Conservation (phyloP, 2,888 invertebrate genomes). For the Leptura quadrifasciata region DNA sequence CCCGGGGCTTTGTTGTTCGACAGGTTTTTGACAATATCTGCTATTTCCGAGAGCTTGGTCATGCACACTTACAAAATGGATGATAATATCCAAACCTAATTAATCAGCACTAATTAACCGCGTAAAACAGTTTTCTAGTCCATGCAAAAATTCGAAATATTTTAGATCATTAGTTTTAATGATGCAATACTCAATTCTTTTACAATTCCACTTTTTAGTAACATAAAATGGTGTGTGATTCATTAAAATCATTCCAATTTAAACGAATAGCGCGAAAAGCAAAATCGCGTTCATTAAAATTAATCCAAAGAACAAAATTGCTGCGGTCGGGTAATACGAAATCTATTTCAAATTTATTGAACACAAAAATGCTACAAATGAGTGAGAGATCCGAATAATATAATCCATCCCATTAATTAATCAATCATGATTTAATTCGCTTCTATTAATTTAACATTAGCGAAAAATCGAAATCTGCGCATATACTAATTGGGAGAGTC, state of each 20-base stretch:
- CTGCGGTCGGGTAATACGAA: constrained; percentile 39
- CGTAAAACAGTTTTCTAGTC: neutral
- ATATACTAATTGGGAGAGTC: too few species aligned
- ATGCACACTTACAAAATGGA: too few species aligned
- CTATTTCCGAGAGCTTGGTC: too few species aligned
- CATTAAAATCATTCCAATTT: constrained; percentile 42
- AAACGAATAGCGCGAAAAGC: constrained; percentile 37
- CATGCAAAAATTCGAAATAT: neutral
- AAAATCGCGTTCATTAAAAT: constrained; percentile 46
- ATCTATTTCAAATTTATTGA: constrained; percentile 26
- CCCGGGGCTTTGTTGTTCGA: too few species aligned
- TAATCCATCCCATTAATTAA: neutral
- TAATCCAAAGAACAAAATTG: constrained; percentile 40
- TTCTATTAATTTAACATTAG: too few species aligned
- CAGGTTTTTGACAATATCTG: too few species aligned
- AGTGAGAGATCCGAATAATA: neutral
- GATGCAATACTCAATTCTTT: constrained; percentile 20
- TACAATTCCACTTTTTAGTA: constrained; percentile 12
- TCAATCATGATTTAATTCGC: neutral
- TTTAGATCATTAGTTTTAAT: constrained; percentile 22
- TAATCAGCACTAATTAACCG: neutral
- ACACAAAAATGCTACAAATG: constrained; percentile 10
- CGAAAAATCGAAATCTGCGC: too few species aligned
- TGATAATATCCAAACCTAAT: neutral
- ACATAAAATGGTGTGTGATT: constrained; percentile 35